These are phyloP conservation scores for Parelbella ahira DNA, from an alignment of 2,888 invertebrate genomes.

Conservation along the genomic window DNA sequence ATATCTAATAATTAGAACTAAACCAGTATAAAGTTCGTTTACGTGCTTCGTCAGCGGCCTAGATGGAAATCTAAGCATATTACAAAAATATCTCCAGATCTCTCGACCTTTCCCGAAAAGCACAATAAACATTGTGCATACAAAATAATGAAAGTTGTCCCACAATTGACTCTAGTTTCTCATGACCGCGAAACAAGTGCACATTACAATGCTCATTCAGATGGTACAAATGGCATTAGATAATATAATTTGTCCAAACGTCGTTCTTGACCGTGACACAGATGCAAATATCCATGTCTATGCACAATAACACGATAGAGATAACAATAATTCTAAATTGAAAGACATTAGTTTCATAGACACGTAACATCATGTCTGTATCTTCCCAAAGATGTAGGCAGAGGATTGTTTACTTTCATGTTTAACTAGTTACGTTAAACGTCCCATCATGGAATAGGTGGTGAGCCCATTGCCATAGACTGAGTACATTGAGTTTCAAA, in stretches of 20 bases:
- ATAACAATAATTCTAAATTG: background rate
- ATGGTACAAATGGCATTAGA: conserved; percentile 20
- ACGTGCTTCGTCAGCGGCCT: background rate
- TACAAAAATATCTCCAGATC: conserved; percentile 22
- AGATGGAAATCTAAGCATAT: background rate
- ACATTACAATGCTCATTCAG: conserved; percentile 16
- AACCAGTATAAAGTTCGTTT: too few relatives aligned
- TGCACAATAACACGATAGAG: background rate
- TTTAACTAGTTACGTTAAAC: too few relatives aligned
- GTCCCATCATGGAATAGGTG: too few relatives aligned
- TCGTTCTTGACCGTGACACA: conserved; percentile 17
- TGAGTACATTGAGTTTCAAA: too few relatives aligned
- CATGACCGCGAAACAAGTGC: conserved; percentile 44
- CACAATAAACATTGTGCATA: conserved; percentile 23
- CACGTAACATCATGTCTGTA: too few relatives aligned
- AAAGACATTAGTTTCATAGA: too few relatives aligned
- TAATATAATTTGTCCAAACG: conserved; percentile 18
- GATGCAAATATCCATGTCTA: background rate
- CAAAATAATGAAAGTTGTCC: conserved; percentile 27
- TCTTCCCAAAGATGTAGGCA: too few relatives aligned
- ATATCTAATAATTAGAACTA: too few relatives aligned
- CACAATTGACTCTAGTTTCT: conserved; percentile 40
- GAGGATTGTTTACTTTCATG: too few relatives aligned
- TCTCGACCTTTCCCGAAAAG: conserved; percentile 27
- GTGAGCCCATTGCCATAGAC: too few relatives aligned